A percentile compares a stretch with the other conserved stretches of the same genome.
These are phyloP conservation scores for Drosophila kikkawai DNA, from an alignment of 1,140 invertebrate species.

Conservation along the genomic window DNA sequence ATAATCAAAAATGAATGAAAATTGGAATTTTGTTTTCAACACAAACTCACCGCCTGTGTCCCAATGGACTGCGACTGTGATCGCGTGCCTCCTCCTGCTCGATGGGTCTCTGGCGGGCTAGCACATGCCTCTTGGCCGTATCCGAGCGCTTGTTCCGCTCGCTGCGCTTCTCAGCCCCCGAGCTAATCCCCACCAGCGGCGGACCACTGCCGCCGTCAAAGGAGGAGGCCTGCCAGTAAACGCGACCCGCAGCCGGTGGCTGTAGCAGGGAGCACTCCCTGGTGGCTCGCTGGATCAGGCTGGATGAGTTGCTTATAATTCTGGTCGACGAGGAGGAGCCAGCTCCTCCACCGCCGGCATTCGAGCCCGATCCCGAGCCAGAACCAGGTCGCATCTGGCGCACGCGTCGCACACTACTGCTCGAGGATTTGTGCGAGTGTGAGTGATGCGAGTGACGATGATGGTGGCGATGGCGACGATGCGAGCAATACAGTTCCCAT, in stretches of 20 bases:
- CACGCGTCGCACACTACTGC: conserved; percentile 68
- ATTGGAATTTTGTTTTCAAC: background rate
- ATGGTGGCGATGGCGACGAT: conserved; percentile 67
- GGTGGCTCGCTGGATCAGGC: conserved; percentile 72
- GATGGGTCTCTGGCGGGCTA: conserved; percentile 91
- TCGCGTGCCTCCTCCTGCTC: conserved; percentile 87
- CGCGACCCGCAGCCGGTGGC: conserved; percentile 60
- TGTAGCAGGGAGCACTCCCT: conserved; percentile 75
- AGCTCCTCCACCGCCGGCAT: conserved; percentile 23
- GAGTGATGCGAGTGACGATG: conserved; percentile 59
- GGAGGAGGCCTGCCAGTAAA: conserved; percentile 84
- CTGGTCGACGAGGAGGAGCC: conserved; percentile 50
- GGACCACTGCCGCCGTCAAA: conserved; percentile 86
- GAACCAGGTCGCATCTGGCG: conserved; percentile 45
- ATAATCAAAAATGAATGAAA: background rate
- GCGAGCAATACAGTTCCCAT: conserved; percentile 55
- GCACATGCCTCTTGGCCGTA: conserved; percentile 90
- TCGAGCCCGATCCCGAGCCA: conserved; percentile 18
- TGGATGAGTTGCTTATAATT: conserved; percentile 80
- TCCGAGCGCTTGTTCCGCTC: conserved; percentile 86
- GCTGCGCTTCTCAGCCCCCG: conserved; percentile 68
- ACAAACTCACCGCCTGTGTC: conserved; percentile 70
- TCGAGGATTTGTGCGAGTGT: conserved; percentile 49
- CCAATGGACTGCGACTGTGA: conserved; percentile 70
- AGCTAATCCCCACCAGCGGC: conserved; percentile 16